These are phyloP conservation scores for Lophotriccus pileatus DNA, from an alignment of 2,797 vertebrate genomes.

Conservation along the genomic window DNA sequence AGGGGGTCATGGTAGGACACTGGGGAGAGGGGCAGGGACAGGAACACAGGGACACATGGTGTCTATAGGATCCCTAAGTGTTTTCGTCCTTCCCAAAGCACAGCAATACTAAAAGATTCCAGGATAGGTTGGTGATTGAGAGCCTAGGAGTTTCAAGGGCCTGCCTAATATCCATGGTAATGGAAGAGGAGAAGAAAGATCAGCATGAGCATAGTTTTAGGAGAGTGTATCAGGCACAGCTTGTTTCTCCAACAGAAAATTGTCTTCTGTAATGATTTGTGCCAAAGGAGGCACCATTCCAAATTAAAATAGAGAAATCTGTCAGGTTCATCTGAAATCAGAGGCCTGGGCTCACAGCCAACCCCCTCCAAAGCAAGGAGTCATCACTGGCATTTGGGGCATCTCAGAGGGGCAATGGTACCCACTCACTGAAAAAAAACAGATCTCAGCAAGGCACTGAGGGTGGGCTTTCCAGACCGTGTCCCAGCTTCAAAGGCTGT, in stretches of 20 bases:
- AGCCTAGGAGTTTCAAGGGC: neutral
- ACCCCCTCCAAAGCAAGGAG: neutral
- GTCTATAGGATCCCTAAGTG: neutral
- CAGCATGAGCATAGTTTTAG: neutral
- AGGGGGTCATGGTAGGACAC: neutral
- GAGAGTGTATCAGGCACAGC: neutral
- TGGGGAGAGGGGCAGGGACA: neutral
- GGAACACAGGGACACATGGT: neutral
- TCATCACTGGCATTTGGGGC: neutral
- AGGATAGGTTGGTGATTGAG: neutral
- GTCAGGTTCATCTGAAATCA: neutral
- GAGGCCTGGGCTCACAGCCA: neutral
- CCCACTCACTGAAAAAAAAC: neutral
- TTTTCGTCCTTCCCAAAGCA: neutral
- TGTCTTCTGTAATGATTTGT: neutral
- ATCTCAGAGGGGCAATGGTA: neutral
- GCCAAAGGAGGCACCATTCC: constrained; percentile 5
- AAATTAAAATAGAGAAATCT: constrained; percentile 13
- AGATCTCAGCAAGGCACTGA: neutral
- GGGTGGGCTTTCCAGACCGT: neutral
- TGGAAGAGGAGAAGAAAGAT: neutral
- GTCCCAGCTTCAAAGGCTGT: neutral
- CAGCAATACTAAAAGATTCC: neutral
- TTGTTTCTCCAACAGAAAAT: constrained; percentile 22
- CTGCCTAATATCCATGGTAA: neutral